A percentile compares a stretch with the other conserved stretches of the same genome.
Conservation (phyloP, 1,140 invertebrate genomes). For the Sminthurinus signatus region DNA sequence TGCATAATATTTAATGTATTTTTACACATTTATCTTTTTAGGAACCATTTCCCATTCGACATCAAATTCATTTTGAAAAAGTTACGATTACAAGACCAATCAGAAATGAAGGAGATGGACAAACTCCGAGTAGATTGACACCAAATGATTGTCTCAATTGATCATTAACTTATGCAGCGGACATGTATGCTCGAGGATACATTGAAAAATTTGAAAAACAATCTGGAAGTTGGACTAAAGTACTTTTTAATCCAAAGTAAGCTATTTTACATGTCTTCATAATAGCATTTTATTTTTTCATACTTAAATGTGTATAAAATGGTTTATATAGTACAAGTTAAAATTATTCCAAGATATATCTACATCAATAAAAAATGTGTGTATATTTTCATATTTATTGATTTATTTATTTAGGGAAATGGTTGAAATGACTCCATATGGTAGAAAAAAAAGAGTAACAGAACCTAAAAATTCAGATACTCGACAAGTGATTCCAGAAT, state of each 20-base stretch:
- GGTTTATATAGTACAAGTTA: no score
- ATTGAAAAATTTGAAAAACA: neutral
- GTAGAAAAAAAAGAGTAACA: no score
- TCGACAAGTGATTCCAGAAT: no score
- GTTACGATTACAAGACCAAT: neutral
- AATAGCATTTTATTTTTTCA: no score
- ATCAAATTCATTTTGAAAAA: neutral
- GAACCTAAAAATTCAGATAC: no score
- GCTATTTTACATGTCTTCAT: no score
- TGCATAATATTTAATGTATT: neutral
- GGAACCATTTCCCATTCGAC: constrained; percentile 1
- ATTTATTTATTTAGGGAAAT: no score
- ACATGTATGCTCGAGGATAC: constrained; percentile 88
- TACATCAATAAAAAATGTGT: no score
- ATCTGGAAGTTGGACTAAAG: neutral
- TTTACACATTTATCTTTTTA: neutral
- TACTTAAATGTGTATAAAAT: no score
- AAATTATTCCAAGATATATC: no score
- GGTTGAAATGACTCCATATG: no score
- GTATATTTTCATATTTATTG: no score
- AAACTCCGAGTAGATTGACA: neutral
- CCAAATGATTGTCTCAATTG: constrained; percentile 89
- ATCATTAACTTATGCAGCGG: constrained; percentile 89
- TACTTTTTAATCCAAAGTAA: constrained; percentile 87
- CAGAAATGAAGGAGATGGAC: neutral